phyloP scores from a whole-genome alignment of 2,888 invertebrate species.

The Apodemia zela region DNA sequence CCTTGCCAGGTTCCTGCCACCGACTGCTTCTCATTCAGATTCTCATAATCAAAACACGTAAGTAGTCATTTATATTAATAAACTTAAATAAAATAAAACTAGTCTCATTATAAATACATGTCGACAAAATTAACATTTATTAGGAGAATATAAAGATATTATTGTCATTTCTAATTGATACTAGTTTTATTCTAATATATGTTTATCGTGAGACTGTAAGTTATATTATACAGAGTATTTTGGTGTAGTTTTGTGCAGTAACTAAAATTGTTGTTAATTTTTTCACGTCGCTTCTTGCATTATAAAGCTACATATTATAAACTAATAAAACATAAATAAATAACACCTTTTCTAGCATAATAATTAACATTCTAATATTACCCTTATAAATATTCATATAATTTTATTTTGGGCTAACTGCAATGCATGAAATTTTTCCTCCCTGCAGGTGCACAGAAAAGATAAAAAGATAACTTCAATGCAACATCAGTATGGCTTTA shows the following conservation, averaged over 20 bases:
- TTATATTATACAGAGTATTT: not conserved
- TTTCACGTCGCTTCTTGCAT: not conserved
- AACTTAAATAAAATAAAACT: not conserved
- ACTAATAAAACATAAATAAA: not conserved
- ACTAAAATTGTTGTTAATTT: not conserved
- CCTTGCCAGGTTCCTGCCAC: constrained; percentile 80
- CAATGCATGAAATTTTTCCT: constrained; percentile 43
- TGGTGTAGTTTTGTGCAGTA: not conserved
- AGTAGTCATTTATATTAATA: constrained; percentile 50
- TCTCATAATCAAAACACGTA: constrained; percentile 84
- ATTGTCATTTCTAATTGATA: not conserved
- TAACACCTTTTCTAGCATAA: not conserved
- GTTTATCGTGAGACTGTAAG: not conserved
- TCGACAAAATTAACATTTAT: not conserved
- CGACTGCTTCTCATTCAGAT: constrained; percentile 80
- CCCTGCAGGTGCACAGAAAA: constrained; percentile 67
- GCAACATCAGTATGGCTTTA: constrained; percentile 43
- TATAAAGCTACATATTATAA: not conserved
- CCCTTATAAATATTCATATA: not conserved
- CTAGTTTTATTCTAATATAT: not conserved
- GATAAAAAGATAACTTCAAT: constrained; percentile 65
- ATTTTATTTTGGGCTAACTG: not conserved
- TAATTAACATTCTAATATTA: not conserved
- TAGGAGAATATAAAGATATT: not conserved
- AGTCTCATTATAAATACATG: not conserved